Evolutionary conservation across 2,888 invertebrate genomes (phyloP), one percentile per base, ranked within the genome.

Genomic region (Andricus curvator): DNA sequence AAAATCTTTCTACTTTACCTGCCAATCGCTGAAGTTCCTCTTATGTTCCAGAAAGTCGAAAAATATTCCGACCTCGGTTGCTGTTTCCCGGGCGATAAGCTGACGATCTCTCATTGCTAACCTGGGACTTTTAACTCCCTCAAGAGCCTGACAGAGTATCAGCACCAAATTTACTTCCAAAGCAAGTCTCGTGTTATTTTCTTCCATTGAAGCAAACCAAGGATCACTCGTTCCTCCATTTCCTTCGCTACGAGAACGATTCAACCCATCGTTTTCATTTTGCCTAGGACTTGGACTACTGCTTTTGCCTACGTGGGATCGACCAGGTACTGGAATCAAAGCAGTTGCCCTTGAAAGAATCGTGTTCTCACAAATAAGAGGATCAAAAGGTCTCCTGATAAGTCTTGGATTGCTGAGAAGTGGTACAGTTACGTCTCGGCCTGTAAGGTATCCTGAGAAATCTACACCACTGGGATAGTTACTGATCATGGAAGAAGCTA

Each of bases 191-290:
- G 92, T 90, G 41, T 92, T 93, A 51, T 91, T 90, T 51, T 91
- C 89, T 48, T 93, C 91, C 93, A 93, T 93, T 13, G 92, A 91
- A 41, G 91, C 90, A 79, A 92, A 93, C 93, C 93, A 93, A 0
- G 93, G 92, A 81, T 90, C 90, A 65, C 85, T 90, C 5, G 84
- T 86, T 60, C 82, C 87, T 11, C 70, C 79, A 20, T 66, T 80
- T 2, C 78, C 70, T 66, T 86, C 86, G 15, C 78, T 67, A 29
- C 80, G 80, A 0, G 83, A 84, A 33, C 82, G 84, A 20, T 29
- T 78, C 66, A 22, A 20, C 66, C 68, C 79, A 56, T 78, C 83
- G 66, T 77, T 77, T 17, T 74, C 41, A 29, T 76, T 67, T 68
- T 79, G 29, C 78, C 83, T 76, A n/a, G 80, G 4, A 37, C 62